Conservation (phyloP, 2,797 vertebrate genomes). For the Kryptolebias ocellatus region DNA sequence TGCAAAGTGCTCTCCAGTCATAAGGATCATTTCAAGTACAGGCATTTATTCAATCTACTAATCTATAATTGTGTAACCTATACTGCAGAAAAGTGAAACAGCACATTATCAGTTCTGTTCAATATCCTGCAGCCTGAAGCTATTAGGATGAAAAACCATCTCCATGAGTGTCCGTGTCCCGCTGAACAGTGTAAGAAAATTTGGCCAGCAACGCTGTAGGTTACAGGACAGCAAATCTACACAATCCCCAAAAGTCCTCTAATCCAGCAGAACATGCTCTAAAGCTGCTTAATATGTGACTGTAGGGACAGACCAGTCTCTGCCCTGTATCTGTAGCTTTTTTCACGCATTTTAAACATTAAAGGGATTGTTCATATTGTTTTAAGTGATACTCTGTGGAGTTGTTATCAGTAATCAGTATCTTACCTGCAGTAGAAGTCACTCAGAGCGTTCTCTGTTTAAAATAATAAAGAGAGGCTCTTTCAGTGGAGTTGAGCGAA, state of each 20-base stretch:
- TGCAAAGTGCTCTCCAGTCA: no score
- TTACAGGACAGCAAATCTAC: conserved; percentile 39
- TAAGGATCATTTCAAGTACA: no score
- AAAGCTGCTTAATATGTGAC: conserved; percentile 69
- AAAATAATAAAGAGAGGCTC: no score
- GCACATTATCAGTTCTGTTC: not conserved
- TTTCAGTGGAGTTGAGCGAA: no score
- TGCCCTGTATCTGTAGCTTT: conserved; percentile 25
- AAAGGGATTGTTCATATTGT: no score
- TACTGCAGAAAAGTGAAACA: not conserved
- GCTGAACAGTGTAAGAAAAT: conserved; percentile 21
- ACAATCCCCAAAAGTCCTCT: conserved; percentile 57
- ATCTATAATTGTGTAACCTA: not conserved
- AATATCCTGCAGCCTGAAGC: not conserved
- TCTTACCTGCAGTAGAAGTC: no score
- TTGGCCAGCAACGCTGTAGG: conserved; percentile 22
- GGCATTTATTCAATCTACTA: not conserved
- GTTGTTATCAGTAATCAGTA: no score
- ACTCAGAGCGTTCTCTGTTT: no score
- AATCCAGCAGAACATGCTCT: conserved; percentile 54
- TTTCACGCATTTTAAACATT: no score
- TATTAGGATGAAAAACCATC: conserved; percentile 35
- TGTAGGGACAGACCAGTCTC: conserved; percentile 25
- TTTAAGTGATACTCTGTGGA: no score
- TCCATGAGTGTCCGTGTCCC: conserved; percentile 25